Evolutionary conservation across 2,888 invertebrate genomes (phyloP), one percentile per base, ranked within the genome.

Genomic region (Icerya purchasi): DNA sequence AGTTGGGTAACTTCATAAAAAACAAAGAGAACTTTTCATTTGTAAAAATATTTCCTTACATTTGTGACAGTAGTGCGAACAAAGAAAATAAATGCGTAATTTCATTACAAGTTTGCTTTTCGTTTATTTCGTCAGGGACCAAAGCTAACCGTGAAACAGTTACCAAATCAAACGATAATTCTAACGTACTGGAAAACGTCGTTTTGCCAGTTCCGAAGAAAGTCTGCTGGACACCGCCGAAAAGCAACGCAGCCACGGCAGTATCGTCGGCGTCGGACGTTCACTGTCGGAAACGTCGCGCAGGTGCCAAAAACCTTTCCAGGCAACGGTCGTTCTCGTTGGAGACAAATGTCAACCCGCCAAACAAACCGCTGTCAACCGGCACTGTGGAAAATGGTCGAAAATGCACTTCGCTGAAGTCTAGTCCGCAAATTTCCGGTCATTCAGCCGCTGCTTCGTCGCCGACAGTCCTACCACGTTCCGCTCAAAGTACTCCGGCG

Each of bases 381-480:
- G 14, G 36, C 36, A 14, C 8, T 23, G 67, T 67, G 61, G 66
- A 67, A 14, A 64, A 64, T n/a, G 69, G 69, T 62, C 63, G 70
- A 58, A 64, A 70, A 57, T 68, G 70, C 56, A 69, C 69, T 54
- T 69, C 70, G 14, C 65, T 71, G 36, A 70, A 70, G 64, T 69
- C 68, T 50, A 69, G 68, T 61, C 70, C 70, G 3, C 66, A 69
- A 55, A 68, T 69, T 57, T 60, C 60, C 2, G 25, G 52, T 51
- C 66, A 59, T 21, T 8, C 5, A 8, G 14, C 36, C 8, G 36
- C 14, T 14, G 36, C 36, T 14, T 5, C 36, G 8, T 36, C 8
- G 5, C 5, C 36, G 14, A 8, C 36, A 8, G 5, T 14, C 14
- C 5, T 14, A 5, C 5, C 36, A 14, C 36, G 36, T 36, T 36